Evolutionary conservation across 2,888 invertebrate genomes (phyloP).

Genomic region (Sinelater perroti): DNA sequence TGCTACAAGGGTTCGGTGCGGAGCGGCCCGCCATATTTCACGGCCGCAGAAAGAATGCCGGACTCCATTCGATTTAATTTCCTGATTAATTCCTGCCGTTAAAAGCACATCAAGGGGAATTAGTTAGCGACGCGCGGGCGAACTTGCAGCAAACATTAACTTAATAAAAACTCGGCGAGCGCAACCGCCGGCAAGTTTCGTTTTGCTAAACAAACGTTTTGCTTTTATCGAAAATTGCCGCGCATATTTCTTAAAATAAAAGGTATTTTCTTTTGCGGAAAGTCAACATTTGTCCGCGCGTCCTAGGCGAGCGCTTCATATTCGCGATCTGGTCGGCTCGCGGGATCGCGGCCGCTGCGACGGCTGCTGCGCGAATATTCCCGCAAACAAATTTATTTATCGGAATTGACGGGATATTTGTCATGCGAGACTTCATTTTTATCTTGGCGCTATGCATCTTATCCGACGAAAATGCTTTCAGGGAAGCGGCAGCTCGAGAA

Average conservation of each 20-base stretch:
- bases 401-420: constrained; percentile 8
- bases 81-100: not conserved
- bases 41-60: no score
- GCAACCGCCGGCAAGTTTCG: constrained; percentile 6
- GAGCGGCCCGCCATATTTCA: no score
- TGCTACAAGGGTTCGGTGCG: no score
- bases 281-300: constrained; percentile 10
- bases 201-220: constrained; percentile 17
- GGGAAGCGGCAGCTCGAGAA: no score
- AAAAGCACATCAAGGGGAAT: not conserved
- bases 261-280: constrained; percentile 17
- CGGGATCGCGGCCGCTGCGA: constrained; percentile 5
- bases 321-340: constrained; percentile 13
- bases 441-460: no score
- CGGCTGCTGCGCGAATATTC: not conserved
- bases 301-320: constrained; percentile 17
- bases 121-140: not conserved
- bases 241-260: constrained; percentile 20
- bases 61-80: not conserved
- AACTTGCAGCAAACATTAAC: constrained; percentile 8
- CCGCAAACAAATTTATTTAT: constrained; percentile 16
- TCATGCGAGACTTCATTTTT: not conserved
- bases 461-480: no score
- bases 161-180: constrained; percentile 10
- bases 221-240: constrained; percentile 14